Base-by-base conservation (phyloP, 2,113 vertebrate species). In the Dipodomys merriami region DNA sequence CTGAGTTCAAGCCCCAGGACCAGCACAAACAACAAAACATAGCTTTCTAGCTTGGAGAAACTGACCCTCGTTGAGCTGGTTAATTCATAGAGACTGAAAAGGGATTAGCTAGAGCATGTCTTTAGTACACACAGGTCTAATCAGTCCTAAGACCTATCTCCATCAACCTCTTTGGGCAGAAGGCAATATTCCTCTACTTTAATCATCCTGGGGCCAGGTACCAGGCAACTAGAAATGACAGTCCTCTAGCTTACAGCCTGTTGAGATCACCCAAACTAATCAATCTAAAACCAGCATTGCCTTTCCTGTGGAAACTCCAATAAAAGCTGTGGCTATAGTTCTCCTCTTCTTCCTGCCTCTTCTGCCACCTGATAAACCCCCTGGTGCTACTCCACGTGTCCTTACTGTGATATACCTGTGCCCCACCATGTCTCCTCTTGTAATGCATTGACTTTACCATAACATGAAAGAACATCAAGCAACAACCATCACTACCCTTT, bases 301-400 rank as follows among this genome's bases (percentile, higher is more conserved):
- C 71, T 73, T 79, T 88, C 73, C 27, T 67, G 53, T 4, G 53
- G 86, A 74, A 95, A 76, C 39, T 2, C 86, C 22, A 74, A 1
- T 13, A 62, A 82, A 79, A 81, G 39, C 65, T 7, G 8, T 8
- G 35, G 19, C 74, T 13, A 35, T 46, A 71, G 22, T 68, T n/a
- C n/a, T 71, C 12, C 30, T 30, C 33, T 12, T 0, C 13, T 27
- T 53, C 30, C 11, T 10, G 8, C 23, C 25, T 16, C 35, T 67
- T 86, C 16, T 7, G 35, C 27, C 33, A 67, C 35, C 65, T 9
- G 4, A 77, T n/a, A 2, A 2, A 62, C 2, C 0, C n/a, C 0
- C 19, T 62, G 33, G 62, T 7, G 15, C 27, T 53, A 73, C 44
- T 46, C 71, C 18, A 57, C 7, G 30, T 13, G 57, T 72, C 22